phyloP scores from a whole-genome alignment of 2,797 vertebrate genomes.

The Chiloscyllium punctatum region DNA sequence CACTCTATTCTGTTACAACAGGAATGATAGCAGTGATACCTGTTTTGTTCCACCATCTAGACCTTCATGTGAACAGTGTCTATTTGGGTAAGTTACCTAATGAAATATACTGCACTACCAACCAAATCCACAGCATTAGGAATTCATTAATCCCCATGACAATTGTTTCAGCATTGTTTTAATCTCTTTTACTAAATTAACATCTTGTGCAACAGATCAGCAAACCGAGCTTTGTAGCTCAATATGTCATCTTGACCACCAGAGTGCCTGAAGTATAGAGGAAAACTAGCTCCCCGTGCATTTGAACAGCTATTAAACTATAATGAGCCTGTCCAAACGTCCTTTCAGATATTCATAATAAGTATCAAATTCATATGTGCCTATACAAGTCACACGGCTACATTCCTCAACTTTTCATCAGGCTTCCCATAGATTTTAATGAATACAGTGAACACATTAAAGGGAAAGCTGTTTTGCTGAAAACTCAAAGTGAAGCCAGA shows the following conservation, averaged over 20 bases:
- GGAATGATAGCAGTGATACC: neutral
- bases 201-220: neutral
- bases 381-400: neutral
- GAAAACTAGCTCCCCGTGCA: neutral
- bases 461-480: neutral
- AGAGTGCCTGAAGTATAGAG: neutral
- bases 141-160: neutral
- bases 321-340: neutral
- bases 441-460: neutral
- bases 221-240: neutral
- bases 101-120: neutral
- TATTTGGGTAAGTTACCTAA: neutral
- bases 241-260: neutral
- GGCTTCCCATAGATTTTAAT: neutral
- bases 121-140: neutral
- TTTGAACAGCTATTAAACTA: neutral
- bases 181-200: neutral
- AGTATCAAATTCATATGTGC: slow-evolving; percentile 10
- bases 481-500: neutral
- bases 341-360: neutral
- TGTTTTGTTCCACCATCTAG: neutral
- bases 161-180: neutral
- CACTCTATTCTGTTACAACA: neutral
- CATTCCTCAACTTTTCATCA: neutral
- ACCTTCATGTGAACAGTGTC: neutral